A percentile compares a stretch with the other conserved stretches of the same genome.
Conservation (phyloP, 2,888 invertebrate genomes). For the Clostera curtula region DNA sequence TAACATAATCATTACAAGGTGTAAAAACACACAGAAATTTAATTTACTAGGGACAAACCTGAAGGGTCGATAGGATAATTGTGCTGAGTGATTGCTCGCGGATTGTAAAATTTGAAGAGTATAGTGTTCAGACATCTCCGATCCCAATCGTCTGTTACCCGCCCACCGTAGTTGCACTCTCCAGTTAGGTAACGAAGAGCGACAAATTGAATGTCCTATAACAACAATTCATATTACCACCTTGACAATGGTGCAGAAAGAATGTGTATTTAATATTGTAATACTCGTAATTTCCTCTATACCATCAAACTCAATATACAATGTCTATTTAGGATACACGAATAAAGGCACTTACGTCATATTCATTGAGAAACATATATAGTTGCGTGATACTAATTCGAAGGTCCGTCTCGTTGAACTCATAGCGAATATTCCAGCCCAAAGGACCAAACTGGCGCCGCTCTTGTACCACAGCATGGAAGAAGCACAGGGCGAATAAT, state of each 20-base stretch:
- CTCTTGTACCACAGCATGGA: conserved; percentile 95
- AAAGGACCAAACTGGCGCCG: conserved; percentile 92
- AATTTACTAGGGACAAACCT: conserved; percentile 48
- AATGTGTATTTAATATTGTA: no score
- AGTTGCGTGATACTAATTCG: conserved; percentile 91
- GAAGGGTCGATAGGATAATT: conserved; percentile 81
- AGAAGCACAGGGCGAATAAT: conserved; percentile 92
- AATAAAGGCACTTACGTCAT: conserved; percentile 65
- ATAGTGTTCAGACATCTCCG: conserved; percentile 89
- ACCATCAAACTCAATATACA: background rate
- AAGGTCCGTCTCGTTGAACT: conserved; percentile 96
- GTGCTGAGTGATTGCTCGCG: conserved; percentile 76
- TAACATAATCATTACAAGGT: no score
- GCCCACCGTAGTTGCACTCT: conserved; percentile 97
- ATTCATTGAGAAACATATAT: conserved; percentile 89
- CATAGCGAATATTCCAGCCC: conserved; percentile 97
- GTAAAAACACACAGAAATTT: background rate
- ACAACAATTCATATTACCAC: no score
- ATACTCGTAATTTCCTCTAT: no score
- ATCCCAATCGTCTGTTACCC: conserved; percentile 98
- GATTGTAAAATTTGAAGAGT: conserved; percentile 85
- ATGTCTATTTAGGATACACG: background rate
- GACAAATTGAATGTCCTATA: conserved; percentile 85
- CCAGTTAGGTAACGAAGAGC: conserved; percentile 93
- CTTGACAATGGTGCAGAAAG: no score